A percentile compares a stretch with the other conserved stretches of the same genome.
phyloP scores from a whole-genome alignment of 2,113 vertebrate genomes.

The Cairina moschata region DNA sequence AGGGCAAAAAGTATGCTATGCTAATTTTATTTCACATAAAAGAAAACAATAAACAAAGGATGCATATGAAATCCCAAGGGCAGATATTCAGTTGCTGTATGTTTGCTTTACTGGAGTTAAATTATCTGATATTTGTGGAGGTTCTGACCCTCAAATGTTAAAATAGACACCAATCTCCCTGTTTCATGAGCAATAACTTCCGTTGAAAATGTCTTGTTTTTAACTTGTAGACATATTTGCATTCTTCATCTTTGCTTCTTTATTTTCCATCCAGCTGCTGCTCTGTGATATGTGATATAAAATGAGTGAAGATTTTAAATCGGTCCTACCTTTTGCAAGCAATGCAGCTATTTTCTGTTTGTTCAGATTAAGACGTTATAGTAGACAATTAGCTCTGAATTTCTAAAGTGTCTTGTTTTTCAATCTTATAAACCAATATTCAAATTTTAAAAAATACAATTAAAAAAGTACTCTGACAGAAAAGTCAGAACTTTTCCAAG shows the following conservation, averaged over 20 bases:
- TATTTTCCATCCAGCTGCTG: neutral
- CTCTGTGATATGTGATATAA: neutral
- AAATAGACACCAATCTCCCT: neutral
- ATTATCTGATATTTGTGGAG: neutral
- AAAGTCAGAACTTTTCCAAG: constrained; percentile 37
- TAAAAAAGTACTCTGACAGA: constrained; percentile 24
- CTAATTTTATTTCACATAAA: constrained; percentile 6
- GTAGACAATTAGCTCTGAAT: neutral
- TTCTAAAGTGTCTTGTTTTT: neutral
- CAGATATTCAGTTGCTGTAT: neutral
- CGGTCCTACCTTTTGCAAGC: neutral
- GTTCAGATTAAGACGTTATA: neutral
- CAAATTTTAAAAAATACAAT: constrained; percentile 10
- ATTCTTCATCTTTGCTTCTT: neutral
- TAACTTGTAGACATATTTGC: neutral
- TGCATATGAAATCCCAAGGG: neutral
- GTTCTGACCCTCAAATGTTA: neutral
- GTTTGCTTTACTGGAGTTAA: constrained; percentile 1
- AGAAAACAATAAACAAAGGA: constrained; percentile 21
- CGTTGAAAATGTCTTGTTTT: neutral
- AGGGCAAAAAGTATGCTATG: neutral
- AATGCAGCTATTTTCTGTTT: neutral
- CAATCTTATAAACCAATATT: constrained; percentile 6
- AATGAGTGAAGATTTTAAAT: neutral
- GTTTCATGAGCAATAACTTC: neutral